Conservation (phyloP, 2,888 invertebrate genomes). For the Rutpela maculata region DNA sequence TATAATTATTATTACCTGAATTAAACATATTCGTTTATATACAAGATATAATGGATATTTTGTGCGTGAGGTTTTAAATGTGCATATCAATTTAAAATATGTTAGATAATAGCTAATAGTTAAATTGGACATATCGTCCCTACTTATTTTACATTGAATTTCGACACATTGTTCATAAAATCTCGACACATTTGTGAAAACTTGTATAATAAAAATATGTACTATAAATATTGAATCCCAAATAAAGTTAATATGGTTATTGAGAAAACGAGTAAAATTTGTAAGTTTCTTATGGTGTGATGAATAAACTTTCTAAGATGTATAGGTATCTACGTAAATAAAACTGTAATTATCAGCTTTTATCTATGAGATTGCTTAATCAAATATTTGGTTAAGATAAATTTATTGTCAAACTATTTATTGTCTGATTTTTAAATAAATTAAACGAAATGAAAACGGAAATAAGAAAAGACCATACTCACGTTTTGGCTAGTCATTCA, state of each 20-base stretch:
- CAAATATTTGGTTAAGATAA: constrained; percentile 19
- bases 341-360: not conserved
- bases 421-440: constrained; percentile 30
- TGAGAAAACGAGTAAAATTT: not conserved
- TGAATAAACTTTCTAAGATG: no score
- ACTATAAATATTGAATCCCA: not conserved
- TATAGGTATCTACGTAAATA: no score
- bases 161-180: not conserved
- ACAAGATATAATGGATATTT: not conserved
- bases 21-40: no score
- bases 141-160: not conserved
- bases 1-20: not conserved
- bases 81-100: not conserved
- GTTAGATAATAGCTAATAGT: not conserved
- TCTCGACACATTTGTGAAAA: not conserved
- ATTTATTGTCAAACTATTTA: constrained; percentile 44
- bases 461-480: not conserved
- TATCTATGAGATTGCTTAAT: constrained; percentile 41
- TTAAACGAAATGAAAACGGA: constrained; percentile 1
- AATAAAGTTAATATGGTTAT: not conserved
- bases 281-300: no score
- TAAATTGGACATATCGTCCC: not conserved
- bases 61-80: not conserved
- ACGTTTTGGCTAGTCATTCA: not conserved
- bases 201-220: not conserved